Percentiles rank a stretch among this genome's conserved stretches.
Conservation (phyloP, 2,888 invertebrate genomes). For the Prosopocoilus inquinatus region DNA sequence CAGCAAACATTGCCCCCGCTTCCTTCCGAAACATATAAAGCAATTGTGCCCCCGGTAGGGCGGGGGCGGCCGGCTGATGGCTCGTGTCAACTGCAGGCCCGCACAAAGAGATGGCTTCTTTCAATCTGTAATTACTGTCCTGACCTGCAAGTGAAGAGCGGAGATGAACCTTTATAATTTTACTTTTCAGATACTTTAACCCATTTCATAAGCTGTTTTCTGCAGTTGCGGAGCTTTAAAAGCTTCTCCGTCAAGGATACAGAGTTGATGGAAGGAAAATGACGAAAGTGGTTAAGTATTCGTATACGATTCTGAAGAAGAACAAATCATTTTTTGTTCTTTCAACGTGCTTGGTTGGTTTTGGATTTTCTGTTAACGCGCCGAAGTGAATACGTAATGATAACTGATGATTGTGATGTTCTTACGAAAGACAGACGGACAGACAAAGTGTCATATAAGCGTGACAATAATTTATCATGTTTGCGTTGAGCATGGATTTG, state of each 20-base stretch:
- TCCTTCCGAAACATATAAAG: slow-evolving; percentile 48
- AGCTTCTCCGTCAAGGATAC: not conserved
- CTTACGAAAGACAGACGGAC: too few species aligned
- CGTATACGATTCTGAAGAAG: not conserved
- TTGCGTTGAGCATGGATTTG: too few species aligned
- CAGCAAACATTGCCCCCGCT: slow-evolving; percentile 30
- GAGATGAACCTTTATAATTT: slow-evolving; percentile 31
- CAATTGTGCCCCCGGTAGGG: slow-evolving; percentile 36
- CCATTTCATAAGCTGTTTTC: not conserved
- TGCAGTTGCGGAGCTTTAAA: not conserved
- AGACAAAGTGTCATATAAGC: too few species aligned
- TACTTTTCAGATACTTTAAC: slow-evolving; percentile 15
- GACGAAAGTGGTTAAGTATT: not conserved
- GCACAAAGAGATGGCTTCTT: slow-evolving; percentile 48
- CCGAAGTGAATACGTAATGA: too few species aligned
- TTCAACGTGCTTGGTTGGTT: too few species aligned
- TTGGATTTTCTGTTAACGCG: too few species aligned
- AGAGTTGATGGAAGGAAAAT: not conserved
- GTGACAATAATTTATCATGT: too few species aligned
- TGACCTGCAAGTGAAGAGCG: slow-evolving; percentile 39
- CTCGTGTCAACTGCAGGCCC: slow-evolving; percentile 43
- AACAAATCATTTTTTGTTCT: not conserved
- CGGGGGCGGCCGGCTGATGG: slow-evolving; percentile 28
- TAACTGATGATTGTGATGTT: too few species aligned
- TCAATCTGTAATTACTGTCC: slow-evolving; percentile 47